Base-by-base conservation (phyloP, 2,888 invertebrate species). In the Ctena decussata region DNA sequence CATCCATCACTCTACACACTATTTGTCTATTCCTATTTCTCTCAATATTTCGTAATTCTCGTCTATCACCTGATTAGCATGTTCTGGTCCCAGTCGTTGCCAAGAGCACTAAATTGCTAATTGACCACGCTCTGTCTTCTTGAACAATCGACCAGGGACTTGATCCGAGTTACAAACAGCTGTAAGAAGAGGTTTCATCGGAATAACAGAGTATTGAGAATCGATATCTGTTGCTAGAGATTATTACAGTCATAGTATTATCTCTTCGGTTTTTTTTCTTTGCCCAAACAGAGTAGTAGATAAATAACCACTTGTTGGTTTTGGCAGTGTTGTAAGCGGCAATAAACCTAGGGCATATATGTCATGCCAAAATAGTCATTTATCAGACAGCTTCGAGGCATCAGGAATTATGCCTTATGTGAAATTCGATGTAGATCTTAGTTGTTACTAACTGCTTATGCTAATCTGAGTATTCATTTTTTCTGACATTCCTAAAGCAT, bases 141-240 rank as follows among this genome's bases (percentile, higher is more conserved):
- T 24, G 32, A 65, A 65, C 65, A 35, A 65, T 65, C 65, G 65
- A 65, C 65, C 35, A 3, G 65, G 65, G 65, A 65, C 65, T 30
- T 65, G 65, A 65, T 65, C 65, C 35, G 18, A 65, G 35, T 35
- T 65, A 1, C 32, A 12, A 65, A 65, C 65, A 65, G 65, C 35
- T 65, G 65, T 65, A 65, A 65, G 65, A 65, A 30, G 21, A 15
- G 65, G 30, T n/a, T 35, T 65, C 65, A 65, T 65, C 21, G 65
- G 18, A 65, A 65, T 65, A 65, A 65, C 65, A 35, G 65, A 35
- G 15, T 65, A 65, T 65, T 65, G 65, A 35, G 15, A 35, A 65
- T 65, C 65, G 65, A 65, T 65, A 65, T 65, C 65, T 65, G 35
- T 65, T 65, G 57, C 57, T 57, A 24, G n/a, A n/a, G 57, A 57